Evolutionary conservation across 2,113 vertebrate genomes (phyloP).

Genomic region (Phaethornis superciliosus): DNA sequence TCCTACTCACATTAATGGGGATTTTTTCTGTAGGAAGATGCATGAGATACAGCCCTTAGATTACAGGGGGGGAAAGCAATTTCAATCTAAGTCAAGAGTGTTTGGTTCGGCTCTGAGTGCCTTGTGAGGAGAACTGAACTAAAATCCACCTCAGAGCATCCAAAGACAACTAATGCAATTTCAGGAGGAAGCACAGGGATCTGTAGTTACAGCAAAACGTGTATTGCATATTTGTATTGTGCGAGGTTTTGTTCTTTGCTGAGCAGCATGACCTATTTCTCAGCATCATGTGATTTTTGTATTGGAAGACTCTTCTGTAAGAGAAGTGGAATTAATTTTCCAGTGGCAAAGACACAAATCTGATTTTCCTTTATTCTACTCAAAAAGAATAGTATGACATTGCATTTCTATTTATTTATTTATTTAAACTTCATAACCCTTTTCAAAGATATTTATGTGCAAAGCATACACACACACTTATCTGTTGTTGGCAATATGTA

Average conservation of each 20-base stretch:
- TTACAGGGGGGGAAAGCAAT: not conserved
- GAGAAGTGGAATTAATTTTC: conserved; percentile 21
- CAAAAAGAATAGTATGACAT: not conserved
- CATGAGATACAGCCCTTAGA: not conserved
- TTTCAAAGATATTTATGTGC: not conserved
- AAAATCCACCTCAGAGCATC: not conserved
- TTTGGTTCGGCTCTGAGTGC: not conserved
- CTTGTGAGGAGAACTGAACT: not conserved
- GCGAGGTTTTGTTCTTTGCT: not conserved
- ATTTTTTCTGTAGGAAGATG: not conserved
- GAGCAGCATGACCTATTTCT: conserved; percentile 46
- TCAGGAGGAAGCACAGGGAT: not conserved
- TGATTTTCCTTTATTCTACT: not conserved
- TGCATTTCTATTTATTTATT: not conserved
- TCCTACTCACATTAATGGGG: not conserved
- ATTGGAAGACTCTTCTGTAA: conserved; percentile 11
- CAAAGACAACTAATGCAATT: not conserved
- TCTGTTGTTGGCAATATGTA: not conserved
- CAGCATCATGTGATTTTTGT: conserved; percentile 34
- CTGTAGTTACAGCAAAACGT: not conserved
- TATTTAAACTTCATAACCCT: not conserved
- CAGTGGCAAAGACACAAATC: not conserved
- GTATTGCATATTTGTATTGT: not conserved
- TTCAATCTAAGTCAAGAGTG: not conserved
- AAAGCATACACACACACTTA: not conserved